Conservation (phyloP, 2,888 invertebrate genomes). For the Thymelicus lineola region DNA sequence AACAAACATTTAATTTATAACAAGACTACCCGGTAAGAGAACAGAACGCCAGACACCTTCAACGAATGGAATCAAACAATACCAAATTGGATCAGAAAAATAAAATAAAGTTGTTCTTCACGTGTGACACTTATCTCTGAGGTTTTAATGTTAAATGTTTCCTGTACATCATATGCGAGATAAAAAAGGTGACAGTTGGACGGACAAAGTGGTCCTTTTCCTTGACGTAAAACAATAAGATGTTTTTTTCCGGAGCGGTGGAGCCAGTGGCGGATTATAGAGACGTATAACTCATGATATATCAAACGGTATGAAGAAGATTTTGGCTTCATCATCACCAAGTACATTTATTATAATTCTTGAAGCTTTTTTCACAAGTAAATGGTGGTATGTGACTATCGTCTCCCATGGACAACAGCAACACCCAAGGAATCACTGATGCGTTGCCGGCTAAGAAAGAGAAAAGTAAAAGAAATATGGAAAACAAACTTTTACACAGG, state of each 20-base stretch:
- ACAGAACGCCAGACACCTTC: too few species aligned
- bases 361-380: too few species aligned
- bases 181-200: slow-evolving; percentile 37
- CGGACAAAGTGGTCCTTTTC: slow-evolving; percentile 30
- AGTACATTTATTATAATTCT: background rate
- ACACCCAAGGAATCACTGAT: too few species aligned
- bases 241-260: slow-evolving; percentile 4
- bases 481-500: too few species aligned
- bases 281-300: slow-evolving; percentile 9
- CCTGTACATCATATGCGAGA: slow-evolving; percentile 5
- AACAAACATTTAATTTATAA: too few species aligned
- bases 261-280: slow-evolving; percentile 3
- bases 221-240: slow-evolving; percentile 38
- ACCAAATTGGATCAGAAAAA: too few species aligned
- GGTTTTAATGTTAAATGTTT: slow-evolving; percentile 10
- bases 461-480: too few species aligned
- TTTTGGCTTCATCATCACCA: background rate
- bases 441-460: too few species aligned
- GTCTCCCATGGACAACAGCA: too few species aligned
- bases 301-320: background rate
- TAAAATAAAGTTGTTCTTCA: background rate
- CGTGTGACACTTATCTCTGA: background rate
- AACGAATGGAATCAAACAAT: too few species aligned
- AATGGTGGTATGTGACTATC: too few species aligned
- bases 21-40: too few species aligned